These are phyloP conservation scores for Pyrgus malvae DNA, from an alignment of 2,888 invertebrate species.

Conservation along the genomic window DNA sequence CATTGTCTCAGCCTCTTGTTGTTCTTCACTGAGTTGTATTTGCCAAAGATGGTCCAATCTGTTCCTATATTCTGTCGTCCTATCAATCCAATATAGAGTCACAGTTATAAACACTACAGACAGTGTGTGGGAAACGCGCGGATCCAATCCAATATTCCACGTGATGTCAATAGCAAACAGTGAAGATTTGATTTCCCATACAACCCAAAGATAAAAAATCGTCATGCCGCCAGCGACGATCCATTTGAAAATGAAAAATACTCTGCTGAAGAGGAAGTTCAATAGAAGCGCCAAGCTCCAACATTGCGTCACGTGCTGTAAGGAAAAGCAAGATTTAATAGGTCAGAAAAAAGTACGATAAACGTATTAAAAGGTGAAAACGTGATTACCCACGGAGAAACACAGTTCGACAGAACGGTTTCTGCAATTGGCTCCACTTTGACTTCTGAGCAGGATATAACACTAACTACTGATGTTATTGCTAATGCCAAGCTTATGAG, in stretches of 20 bases:
- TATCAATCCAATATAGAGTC: constrained; percentile 91
- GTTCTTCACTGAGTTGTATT: constrained; percentile 88
- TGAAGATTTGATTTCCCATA: constrained; percentile 83
- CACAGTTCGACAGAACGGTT: constrained; percentile 66
- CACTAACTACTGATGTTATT: constrained; percentile 84
- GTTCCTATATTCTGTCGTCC: constrained; percentile 94
- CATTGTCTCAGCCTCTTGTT: constrained; percentile 92
- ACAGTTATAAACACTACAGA: constrained; percentile 87
- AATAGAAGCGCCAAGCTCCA: constrained; percentile 84
- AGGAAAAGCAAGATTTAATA: constrained; percentile 29
- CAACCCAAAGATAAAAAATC: constrained; percentile 84
- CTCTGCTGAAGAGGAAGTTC: constrained; percentile 91
- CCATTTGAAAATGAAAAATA: constrained; percentile 92
- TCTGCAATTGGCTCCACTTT: constrained; percentile 45
- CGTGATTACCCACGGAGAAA: constrained; percentile 74
- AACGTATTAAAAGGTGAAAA: constrained; percentile 30
- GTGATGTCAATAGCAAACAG: constrained; percentile 83
- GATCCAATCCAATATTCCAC: constrained; percentile 86
- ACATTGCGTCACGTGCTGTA: constrained; percentile 90
- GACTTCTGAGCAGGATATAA: constrained; percentile 70
- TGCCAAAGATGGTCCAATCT: constrained; percentile 90
- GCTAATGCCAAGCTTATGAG: constrained; percentile 84
- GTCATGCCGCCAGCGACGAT: constrained; percentile 85
- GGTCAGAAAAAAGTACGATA: neutral
- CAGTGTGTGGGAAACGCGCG: constrained; percentile 87